Conservation (phyloP, 2,113 vertebrate species). For the Xenus cinereus region DNA sequence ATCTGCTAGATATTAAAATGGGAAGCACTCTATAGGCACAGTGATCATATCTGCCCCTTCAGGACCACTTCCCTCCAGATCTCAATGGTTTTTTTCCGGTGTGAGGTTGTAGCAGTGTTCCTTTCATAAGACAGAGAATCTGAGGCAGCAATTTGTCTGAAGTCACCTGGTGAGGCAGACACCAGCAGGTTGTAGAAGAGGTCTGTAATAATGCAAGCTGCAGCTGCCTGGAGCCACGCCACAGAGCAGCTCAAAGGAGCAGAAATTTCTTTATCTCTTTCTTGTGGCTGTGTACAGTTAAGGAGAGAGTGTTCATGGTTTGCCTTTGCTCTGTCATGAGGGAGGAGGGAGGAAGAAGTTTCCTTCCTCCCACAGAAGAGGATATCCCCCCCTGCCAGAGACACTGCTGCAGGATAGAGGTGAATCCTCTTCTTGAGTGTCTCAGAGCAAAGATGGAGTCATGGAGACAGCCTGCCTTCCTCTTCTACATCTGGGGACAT, state of each 20-base stretch:
- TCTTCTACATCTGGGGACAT: not conserved
- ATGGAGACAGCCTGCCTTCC: not conserved
- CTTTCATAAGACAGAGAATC: not conserved
- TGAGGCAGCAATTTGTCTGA: not conserved
- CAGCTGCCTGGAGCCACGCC: not conserved
- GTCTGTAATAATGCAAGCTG: accelerated
- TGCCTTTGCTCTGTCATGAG: not conserved
- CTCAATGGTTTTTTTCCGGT: not conserved
- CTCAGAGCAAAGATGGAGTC: not conserved
- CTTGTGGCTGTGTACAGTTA: not conserved
- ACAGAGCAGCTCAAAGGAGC: accelerated
- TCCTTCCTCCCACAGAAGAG: not conserved
- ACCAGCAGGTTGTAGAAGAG: not conserved
- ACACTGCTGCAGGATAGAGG: not conserved
- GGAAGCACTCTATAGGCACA: not conserved
- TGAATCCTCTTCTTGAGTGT: not conserved
- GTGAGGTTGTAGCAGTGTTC: not conserved
- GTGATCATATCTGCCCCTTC: not conserved
- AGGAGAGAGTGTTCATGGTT: not conserved
- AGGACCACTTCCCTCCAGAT: too few relatives aligned
- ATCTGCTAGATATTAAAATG: too few relatives aligned
- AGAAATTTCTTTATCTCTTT: not conserved
- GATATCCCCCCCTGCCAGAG: not conserved
- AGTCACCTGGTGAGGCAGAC: not conserved
- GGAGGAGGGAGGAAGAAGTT: not conserved